These are phyloP conservation scores for Drosophila cracens DNA, from an alignment of 2,888 invertebrate species.

Conservation along the genomic window DNA sequence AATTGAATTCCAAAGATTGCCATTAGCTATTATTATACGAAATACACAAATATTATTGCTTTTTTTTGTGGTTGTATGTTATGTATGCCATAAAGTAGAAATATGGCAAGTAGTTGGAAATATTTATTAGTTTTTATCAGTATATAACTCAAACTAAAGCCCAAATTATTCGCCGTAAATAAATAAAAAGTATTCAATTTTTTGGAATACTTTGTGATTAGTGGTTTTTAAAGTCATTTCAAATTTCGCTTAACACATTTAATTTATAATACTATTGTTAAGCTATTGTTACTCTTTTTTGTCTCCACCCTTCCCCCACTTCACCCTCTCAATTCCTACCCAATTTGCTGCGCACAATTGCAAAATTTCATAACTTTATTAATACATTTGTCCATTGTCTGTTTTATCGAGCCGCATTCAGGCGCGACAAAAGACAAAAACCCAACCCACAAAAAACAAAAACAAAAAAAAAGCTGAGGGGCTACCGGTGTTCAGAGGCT, in stretches of 20 bases:
- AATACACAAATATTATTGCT: not conserved
- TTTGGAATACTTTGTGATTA: not conserved
- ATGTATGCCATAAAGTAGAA: not conserved
- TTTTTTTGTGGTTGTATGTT: not conserved
- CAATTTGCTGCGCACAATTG: conserved; percentile 42
- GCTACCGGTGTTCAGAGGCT: conserved; percentile 54
- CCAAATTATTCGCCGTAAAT: not conserved
- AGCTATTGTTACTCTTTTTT: not conserved
- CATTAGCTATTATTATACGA: not conserved
- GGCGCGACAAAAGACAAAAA: conserved; percentile 69
- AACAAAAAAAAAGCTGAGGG: conserved; percentile 16
- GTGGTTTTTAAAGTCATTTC: conserved; percentile 1
- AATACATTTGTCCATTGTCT: conserved; percentile 70
- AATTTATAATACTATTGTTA: conserved; percentile 18
- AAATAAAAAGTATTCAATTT: not conserved
- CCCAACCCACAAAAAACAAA: conserved; percentile 31
- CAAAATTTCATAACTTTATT: conserved; percentile 75
- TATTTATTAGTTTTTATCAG: not conserved
- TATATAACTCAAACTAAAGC: not conserved
- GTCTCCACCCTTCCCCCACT: too few relatives aligned
- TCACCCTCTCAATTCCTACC: not conserved
- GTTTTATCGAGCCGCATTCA: conserved; percentile 65
- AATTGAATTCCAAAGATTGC: conserved; percentile 9
- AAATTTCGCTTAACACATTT: conserved; percentile 9
- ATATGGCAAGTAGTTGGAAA: not conserved